Base-by-base conservation (phyloP, 2,113 vertebrate species). In the Saiga tatarica region DNA sequence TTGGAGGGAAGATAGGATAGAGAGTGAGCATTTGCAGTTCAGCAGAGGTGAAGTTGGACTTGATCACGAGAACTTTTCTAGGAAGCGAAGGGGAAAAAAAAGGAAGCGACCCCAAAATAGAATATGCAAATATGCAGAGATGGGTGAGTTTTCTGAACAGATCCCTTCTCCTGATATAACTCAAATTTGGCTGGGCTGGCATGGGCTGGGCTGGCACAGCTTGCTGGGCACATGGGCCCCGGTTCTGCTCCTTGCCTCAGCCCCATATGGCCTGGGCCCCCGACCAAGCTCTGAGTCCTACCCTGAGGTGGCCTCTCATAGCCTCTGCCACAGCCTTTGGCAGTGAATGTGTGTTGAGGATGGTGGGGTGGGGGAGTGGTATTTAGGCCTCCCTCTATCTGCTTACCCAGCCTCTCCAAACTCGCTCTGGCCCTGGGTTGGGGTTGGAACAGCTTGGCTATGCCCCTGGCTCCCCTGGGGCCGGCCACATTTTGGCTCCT, bases 91-190 rank as follows among this genome's bases (percentile, higher is more conserved):
- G 67, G 81, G 26, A 9, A 50, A 79, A 89, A 95, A 96, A 95
- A 97, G 94, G 89, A 93, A 97, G 78, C 95, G 89, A 96, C 95
- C 97, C 89, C 19, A 52, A 98, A 98, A 98, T 98, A 98, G 98
- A 97, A 98, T 94, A 98, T 98, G 98, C 95, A 98, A 97, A 98
- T 98, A 97, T 60, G 83, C 90, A 67, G 91, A 94, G 94, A 97
- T 94, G 97, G 97, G 95, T 95, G 97, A 97, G 62, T 93, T 98
- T 97, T 98, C 89, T 93, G 96, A 97, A 96, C 97, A 98, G 97
- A 98, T 98, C 97, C 93, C 87, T 95, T 97, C 93, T 97, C 97
- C 97, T 98, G 93, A 98, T 98, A 98, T 98, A 98, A 97, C 97
- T 98, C 96, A 74, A 3, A 98, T 96, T 97, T 96, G 97, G 97